Evolutionary conservation across 1,140 invertebrate genomes (phyloP).

Genomic region (Neodiprion pinetum): DNA sequence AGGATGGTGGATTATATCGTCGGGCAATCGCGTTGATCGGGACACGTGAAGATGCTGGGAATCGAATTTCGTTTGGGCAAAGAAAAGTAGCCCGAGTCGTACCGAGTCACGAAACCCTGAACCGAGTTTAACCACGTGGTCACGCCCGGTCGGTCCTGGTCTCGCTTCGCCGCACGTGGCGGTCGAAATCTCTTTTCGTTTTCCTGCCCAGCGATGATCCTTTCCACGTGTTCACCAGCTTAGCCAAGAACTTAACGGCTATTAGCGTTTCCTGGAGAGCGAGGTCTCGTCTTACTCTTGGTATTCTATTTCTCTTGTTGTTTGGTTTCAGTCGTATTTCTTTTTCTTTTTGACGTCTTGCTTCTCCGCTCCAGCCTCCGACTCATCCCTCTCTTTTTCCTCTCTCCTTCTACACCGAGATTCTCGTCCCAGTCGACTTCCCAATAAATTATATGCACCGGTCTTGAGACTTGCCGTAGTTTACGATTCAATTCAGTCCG

Average conservation of each 20-base stretch:
- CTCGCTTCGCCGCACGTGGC: slow-evolving; percentile 35
- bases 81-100: not conserved
- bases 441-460: not conserved
- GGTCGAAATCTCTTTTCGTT: slow-evolving; percentile 26
- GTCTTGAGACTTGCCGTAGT: not conserved
- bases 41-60: too few relatives aligned
- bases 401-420: not conserved
- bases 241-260: slow-evolving; percentile 36
- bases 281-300: not conserved
- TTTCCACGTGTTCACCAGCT: slow-evolving; percentile 29
- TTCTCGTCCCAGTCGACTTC: not conserved
- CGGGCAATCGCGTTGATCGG: too few relatives aligned
- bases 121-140: slow-evolving; percentile 27
- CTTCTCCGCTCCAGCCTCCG: too few relatives aligned
- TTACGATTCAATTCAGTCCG: too few relatives aligned
- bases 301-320: not conserved
- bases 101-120: not conserved
- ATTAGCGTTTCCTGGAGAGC: slow-evolving; percentile 41
- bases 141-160: slow-evolving; percentile 19
- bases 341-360: too few relatives aligned
- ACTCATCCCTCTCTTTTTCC: not conserved
- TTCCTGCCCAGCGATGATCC: slow-evolving; percentile 22
- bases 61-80: too few relatives aligned
- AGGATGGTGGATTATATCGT: too few relatives aligned
- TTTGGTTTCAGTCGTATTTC: not conserved